Conservation (phyloP, 2,113 vertebrate genomes). For the Narcine bancroftii region DNA sequence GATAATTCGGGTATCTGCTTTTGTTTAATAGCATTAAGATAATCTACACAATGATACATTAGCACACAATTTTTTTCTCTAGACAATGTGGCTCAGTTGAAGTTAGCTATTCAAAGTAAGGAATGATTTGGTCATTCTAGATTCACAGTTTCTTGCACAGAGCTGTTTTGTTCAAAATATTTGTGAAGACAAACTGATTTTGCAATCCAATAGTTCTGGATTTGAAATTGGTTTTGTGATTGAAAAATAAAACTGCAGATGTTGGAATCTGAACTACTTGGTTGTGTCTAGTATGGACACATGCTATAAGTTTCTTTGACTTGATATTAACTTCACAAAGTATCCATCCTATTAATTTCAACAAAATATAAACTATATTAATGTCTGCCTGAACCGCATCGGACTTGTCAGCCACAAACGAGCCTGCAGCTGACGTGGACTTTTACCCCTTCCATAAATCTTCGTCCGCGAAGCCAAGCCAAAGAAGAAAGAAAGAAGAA, state of each 20-base stretch:
- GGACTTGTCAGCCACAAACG: no score
- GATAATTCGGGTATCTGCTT: slow-evolving; percentile 26
- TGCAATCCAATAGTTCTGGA: not conserved
- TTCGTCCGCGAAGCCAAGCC: no score
- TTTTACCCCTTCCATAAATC: no score
- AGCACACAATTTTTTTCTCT: slow-evolving; percentile 26
- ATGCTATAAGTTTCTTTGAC: no score
- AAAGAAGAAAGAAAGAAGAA: no score
- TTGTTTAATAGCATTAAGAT: slow-evolving; percentile 37
- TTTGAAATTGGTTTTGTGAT: not conserved
- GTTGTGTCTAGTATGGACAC: no score
- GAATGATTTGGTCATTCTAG: not conserved
- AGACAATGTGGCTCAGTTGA: slow-evolving; percentile 28
- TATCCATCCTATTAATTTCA: no score
- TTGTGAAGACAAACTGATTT: not conserved
- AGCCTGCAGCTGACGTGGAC: no score
- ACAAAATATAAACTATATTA: not conserved
- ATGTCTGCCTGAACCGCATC: no score
- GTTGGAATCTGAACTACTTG: no score
- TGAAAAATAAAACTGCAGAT: no score
- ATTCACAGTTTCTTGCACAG: not conserved
- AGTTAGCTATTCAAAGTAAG: not conserved
- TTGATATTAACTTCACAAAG: no score
- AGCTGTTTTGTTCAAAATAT: not conserved
- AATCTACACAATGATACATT: slow-evolving; percentile 29